Conservation (phyloP, 2,113 vertebrate genomes). For the Crotalus tigris region DNA sequence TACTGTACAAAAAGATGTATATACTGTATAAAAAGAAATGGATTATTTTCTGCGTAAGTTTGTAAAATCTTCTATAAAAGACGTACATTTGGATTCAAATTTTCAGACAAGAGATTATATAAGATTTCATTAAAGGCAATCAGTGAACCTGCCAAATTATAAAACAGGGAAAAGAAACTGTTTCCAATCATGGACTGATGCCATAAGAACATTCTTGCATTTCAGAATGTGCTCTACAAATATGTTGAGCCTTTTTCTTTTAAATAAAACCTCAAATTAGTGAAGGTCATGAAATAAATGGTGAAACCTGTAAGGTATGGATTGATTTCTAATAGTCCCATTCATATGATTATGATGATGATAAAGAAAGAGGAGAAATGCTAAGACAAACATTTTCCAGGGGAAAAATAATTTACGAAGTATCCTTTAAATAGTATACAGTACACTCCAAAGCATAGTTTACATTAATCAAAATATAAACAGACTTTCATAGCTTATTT, state of each 20-base stretch:
- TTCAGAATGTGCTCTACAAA: slow-evolving; percentile 78
- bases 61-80: neutral
- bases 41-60: neutral
- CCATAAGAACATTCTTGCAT: slow-evolving; percentile 82
- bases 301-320: slow-evolving; percentile 52
- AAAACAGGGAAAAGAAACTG: slow-evolving; percentile 50
- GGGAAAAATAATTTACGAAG: slow-evolving; percentile 40
- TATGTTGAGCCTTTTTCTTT: slow-evolving; percentile 69
- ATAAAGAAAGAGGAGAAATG: slow-evolving; percentile 31
- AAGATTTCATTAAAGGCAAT: slow-evolving; percentile 56
- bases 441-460: slow-evolving; percentile 14
- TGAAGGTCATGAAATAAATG: slow-evolving; percentile 67
- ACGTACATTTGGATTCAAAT: slow-evolving; percentile 56
- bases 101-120: slow-evolving; percentile 47
- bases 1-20: neutral
- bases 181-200: slow-evolving; percentile 41
- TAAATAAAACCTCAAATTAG: slow-evolving; percentile 56
- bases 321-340: slow-evolving; percentile 49
- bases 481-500: slow-evolving; percentile 20
- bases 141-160: slow-evolving; percentile 49
- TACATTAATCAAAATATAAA: neutral
- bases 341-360: slow-evolving; percentile 35
- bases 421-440: slow-evolving; percentile 50
- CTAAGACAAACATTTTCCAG: slow-evolving; percentile 46
- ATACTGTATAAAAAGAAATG: neutral